A percentile compares a stretch with the other conserved stretches of the same genome.
phyloP scores from a whole-genome alignment of 2,113 vertebrate genomes.

The Lamprotornis superbus region DNA sequence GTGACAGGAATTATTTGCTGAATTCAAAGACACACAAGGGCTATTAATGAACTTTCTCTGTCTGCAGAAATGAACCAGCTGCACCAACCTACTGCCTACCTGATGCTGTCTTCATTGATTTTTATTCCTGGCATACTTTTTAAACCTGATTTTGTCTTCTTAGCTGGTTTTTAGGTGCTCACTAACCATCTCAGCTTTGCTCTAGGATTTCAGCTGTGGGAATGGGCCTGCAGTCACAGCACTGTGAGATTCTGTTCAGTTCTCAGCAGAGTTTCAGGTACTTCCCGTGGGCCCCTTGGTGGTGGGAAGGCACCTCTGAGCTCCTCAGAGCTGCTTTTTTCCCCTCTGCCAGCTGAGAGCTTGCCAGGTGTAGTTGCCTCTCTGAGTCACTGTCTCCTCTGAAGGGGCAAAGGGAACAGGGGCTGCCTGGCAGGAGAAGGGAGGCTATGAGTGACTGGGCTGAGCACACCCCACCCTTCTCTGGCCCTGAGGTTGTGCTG shows the following conservation, averaged over 20 bases:
- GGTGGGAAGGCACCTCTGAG: neutral
- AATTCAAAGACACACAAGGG: neutral
- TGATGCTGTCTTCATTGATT: neutral
- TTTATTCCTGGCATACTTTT: neutral
- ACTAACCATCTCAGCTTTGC: neutral
- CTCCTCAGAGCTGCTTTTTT: neutral
- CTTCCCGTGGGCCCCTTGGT: fast-evolving
- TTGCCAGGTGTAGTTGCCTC: neutral
- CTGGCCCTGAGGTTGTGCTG: fast-evolving
- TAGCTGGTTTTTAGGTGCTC: neutral
- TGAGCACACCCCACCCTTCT: neutral
- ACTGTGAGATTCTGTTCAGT: neutral
- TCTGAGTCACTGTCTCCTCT: neutral
- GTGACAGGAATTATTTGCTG: neutral
- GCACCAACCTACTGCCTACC: neutral
- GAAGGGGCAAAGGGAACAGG: neutral
- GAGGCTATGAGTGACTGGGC: fast-evolving
- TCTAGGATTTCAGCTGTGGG: neutral
- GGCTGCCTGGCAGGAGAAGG: neutral
- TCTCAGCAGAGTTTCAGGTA: neutral
- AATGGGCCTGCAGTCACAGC: neutral
- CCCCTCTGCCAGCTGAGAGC: neutral
- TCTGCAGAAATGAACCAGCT: neutral
- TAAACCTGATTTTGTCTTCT: neutral
- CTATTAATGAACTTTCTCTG: neutral